Percentiles rank a stretch among this genome's conserved stretches.
phyloP scores from a whole-genome alignment of 2,113 vertebrate species.

The Nestor notabilis region DNA sequence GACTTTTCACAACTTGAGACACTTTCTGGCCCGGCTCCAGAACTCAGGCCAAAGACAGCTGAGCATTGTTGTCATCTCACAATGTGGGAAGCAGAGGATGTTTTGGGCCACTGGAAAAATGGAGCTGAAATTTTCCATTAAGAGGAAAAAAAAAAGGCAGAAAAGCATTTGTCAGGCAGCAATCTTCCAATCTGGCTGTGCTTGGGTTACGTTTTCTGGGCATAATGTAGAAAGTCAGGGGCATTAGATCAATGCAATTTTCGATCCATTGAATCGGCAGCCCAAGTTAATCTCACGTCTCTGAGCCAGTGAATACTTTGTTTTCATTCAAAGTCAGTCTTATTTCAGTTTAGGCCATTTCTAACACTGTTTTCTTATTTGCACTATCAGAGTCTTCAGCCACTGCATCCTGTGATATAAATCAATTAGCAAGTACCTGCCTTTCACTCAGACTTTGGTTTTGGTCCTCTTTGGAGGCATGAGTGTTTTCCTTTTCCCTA shows the following conservation, averaged over 20 bases:
- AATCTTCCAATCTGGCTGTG: not conserved
- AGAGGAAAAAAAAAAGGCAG: not conserved
- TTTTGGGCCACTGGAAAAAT: conserved; percentile 6
- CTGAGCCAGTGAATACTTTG: not conserved
- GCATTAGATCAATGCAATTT: not conserved
- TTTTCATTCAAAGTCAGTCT: not conserved
- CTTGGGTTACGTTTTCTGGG: not conserved
- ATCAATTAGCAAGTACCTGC: not conserved
- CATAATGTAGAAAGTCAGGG: not conserved
- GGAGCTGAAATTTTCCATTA: conserved; percentile 23
- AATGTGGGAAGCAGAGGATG: not conserved
- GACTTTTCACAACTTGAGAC: conserved; percentile 31
- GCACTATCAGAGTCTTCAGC: not conserved
- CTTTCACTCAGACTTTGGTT: not conserved
- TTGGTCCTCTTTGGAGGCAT: not conserved
- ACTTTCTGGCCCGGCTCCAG: not conserved
- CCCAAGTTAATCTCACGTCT: not conserved
- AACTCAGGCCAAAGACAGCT: conserved; percentile 38
- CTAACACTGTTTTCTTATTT: not conserved
- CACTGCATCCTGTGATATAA: not conserved
- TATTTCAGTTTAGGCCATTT: not conserved
- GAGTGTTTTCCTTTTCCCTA: not conserved
- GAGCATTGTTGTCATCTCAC: conserved; percentile 44
- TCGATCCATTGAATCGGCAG: not conserved
- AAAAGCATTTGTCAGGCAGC: not conserved